phyloP scores from a whole-genome alignment of 2,113 vertebrate species.

The Cricetomys ansorgei region DNA sequence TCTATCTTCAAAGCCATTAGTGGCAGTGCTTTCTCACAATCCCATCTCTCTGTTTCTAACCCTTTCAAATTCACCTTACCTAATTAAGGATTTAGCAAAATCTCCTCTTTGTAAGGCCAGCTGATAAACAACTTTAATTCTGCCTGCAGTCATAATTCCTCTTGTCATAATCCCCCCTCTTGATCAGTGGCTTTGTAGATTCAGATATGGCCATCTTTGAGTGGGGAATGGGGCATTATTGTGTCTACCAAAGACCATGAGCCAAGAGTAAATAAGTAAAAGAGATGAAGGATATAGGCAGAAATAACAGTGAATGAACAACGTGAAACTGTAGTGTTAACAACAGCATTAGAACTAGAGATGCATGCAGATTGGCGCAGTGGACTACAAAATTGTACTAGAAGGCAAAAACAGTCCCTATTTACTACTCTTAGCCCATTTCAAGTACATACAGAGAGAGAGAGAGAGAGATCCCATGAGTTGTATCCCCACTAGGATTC shows the following conservation, averaged over 20 bases:
- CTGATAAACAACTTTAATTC: conserved; percentile 11
- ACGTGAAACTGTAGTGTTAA: background rate
- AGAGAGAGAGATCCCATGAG: background rate
- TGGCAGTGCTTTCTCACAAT: background rate
- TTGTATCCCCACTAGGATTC: background rate
- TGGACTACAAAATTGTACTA: background rate
- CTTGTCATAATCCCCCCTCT: background rate
- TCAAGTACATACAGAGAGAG: background rate
- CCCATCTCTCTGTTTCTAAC: background rate
- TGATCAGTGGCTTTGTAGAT: background rate
- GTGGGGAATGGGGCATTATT: background rate
- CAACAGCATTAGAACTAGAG: conserved; percentile 13
- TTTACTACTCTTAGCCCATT: background rate
- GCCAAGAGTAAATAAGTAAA: background rate
- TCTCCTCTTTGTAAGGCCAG: background rate
- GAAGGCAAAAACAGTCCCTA: background rate
- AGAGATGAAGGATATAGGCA: background rate
- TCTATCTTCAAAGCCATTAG: background rate
- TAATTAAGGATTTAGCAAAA: background rate
- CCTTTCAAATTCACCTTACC: background rate
- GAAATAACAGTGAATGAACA: background rate
- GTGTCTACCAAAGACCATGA: background rate
- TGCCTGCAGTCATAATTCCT: background rate
- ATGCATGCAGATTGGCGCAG: background rate
- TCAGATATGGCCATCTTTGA: background rate